Evolutionary conservation across 2,888 invertebrate species (phyloP).

Genomic region (Stenolophus ochropezus): DNA sequence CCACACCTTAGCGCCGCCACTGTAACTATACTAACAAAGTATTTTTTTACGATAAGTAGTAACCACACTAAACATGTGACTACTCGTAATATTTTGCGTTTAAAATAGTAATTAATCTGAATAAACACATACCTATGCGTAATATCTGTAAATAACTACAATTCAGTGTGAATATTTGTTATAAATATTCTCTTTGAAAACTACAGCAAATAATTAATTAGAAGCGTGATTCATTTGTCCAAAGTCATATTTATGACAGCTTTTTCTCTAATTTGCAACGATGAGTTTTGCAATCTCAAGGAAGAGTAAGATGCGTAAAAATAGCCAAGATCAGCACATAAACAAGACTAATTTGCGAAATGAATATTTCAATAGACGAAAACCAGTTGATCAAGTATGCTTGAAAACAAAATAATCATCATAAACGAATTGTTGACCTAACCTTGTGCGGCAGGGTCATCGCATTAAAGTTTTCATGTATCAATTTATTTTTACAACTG

Average conservation of each 20-base stretch:
- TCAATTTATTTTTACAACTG: slow-evolving; percentile 49
- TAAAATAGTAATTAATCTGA: too few relatives aligned
- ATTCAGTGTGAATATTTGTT: too few relatives aligned
- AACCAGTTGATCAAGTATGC: slow-evolving; percentile 49
- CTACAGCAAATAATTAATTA: background rate
- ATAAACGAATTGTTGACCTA: slow-evolving; percentile 52
- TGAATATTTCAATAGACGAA: slow-evolving; percentile 35
- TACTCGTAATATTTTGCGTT: too few relatives aligned
- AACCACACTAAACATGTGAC: too few relatives aligned
- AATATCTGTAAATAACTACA: too few relatives aligned
- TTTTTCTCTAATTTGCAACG: slow-evolving; percentile 15
- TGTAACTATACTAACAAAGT: too few relatives aligned
- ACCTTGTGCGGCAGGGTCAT: slow-evolving; percentile 48
- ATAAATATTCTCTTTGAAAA: background rate
- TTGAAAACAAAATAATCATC: slow-evolving; percentile 49
- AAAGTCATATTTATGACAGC: background rate
- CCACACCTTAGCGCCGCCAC: too few relatives aligned
- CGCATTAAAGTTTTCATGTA: slow-evolving; percentile 45
- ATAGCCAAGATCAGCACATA: background rate
- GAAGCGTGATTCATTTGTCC: background rate
- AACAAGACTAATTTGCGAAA: slow-evolving; percentile 37
- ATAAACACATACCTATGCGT: too few relatives aligned
- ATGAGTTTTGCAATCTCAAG: slow-evolving; percentile 10
- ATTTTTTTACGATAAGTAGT: too few relatives aligned
- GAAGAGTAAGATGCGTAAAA: background rate